Evolutionary conservation across 2,888 invertebrate species (phyloP).

Genomic region (Orthonychiurus folsomi): DNA sequence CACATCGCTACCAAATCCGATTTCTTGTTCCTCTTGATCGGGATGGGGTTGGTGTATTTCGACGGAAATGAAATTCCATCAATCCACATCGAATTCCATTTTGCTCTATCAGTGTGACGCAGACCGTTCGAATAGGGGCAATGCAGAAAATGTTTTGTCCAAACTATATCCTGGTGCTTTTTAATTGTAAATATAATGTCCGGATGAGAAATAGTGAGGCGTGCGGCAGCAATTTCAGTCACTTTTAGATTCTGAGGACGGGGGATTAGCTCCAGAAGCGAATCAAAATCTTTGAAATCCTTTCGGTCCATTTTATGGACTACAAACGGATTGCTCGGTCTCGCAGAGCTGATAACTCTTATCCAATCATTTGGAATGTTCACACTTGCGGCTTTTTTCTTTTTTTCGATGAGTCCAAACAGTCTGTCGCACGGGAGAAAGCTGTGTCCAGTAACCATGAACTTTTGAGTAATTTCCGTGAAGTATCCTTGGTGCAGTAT

Average conservation of each 20-base stretch:
- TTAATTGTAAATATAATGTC: not conserved
- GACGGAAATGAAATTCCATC: not conserved
- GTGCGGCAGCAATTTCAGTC: not conserved
- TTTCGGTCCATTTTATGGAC: not conserved
- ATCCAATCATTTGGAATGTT: not conserved
- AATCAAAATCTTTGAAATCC: not conserved
- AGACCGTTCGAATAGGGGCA: not conserved
- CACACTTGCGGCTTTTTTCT: not conserved
- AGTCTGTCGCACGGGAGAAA: conserved; percentile 37
- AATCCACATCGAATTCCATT: not conserved
- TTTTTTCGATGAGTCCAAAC: conserved; percentile 29
- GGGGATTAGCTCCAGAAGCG: not conserved
- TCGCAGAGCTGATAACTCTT: not conserved
- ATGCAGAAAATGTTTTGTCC: not conserved
- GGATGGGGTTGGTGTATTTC: not conserved
- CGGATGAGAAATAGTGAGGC: not conserved
- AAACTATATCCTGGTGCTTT: not conserved
- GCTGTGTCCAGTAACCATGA: conserved; percentile 32
- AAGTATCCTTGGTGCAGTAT: conserved; percentile 26
- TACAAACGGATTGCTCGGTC: not conserved
- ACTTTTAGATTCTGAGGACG: not conserved
- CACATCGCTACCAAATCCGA: not conserved
- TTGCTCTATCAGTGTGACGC: not conserved
- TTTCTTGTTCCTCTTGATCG: not conserved
- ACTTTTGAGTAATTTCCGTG: conserved; percentile 34